Evolutionary conservation across 2,797 vertebrate species (phyloP).

Genomic region (Bovichtus diacanthus): DNA sequence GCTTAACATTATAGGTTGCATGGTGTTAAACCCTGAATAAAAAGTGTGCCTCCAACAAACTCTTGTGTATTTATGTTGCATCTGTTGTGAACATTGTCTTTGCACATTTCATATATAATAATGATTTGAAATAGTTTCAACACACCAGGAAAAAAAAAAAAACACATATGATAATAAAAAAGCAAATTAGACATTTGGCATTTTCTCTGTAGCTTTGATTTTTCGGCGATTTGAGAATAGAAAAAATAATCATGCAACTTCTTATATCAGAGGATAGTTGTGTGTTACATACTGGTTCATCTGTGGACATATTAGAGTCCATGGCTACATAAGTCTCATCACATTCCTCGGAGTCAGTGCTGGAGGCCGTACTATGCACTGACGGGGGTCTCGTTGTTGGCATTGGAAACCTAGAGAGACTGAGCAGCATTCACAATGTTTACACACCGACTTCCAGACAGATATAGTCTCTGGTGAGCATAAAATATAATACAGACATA

Average conservation of each 20-base stretch:
- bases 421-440: slow-evolving; percentile 90
- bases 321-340: slow-evolving; percentile 99
- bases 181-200: slow-evolving; percentile 2
- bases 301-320: slow-evolving; percentile 94
- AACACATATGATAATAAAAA: neutral
- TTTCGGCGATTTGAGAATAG: slow-evolving; percentile 32
- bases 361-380: slow-evolving; percentile 98
- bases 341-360: slow-evolving; percentile 98
- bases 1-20: neutral
- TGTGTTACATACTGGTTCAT: slow-evolving; percentile 95
- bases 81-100: slow-evolving; percentile 9
- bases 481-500: slow-evolving; percentile 60
- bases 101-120: slow-evolving; percentile 10
- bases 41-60: slow-evolving; percentile 18
- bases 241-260: slow-evolving; percentile 49
- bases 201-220: slow-evolving; percentile 24
- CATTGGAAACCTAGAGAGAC: slow-evolving; percentile 95
- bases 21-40: slow-evolving; percentile 8
- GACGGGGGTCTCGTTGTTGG: slow-evolving; percentile 94
- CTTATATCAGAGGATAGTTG: slow-evolving; percentile 67
- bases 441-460: slow-evolving; percentile 74
- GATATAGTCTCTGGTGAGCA: slow-evolving; percentile 60
- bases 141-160: neutral
- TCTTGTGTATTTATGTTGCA: slow-evolving; percentile 5
- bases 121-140: slow-evolving; percentile 4